These are phyloP conservation scores for Xanthorhoe designata DNA, from an alignment of 2,888 invertebrate species.

Conservation along the genomic window DNA sequence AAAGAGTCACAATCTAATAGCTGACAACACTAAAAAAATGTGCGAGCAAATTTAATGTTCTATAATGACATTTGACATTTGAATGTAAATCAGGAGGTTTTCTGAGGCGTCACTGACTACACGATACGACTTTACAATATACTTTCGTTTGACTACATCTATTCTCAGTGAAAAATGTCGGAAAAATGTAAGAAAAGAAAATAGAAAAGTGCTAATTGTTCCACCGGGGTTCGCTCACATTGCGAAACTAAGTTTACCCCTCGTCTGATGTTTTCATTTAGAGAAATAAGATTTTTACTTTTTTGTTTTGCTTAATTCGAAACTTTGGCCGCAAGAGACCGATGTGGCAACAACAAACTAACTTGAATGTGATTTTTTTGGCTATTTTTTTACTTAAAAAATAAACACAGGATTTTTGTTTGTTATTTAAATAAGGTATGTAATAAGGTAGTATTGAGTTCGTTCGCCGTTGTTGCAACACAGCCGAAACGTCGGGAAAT, in stretches of 20 bases:
- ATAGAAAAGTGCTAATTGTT: slow-evolving; percentile 39
- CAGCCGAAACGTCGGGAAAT: too few relatives aligned
- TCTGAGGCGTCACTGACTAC: too few relatives aligned
- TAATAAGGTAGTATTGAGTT: too few relatives aligned
- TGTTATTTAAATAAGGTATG: too few relatives aligned
- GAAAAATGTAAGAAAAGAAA: slow-evolving; percentile 17
- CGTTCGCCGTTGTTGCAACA: too few relatives aligned
- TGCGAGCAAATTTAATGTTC: too few relatives aligned
- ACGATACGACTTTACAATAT: background rate
- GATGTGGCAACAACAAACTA: slow-evolving; percentile 16
- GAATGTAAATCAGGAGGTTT: too few relatives aligned
- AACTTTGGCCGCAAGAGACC: slow-evolving; percentile 24
- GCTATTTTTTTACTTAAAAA: background rate
- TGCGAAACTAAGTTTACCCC: slow-evolving; percentile 33
- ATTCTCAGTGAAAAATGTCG: background rate
- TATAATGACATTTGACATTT: too few relatives aligned
- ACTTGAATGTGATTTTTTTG: background rate
- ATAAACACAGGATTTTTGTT: too few relatives aligned
- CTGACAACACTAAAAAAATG: too few relatives aligned
- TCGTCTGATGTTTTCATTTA: slow-evolving; percentile 20
- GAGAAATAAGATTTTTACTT: slow-evolving; percentile 29
- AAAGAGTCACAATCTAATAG: too few relatives aligned
- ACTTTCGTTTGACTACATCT: background rate
- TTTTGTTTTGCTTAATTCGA: slow-evolving; percentile 25
- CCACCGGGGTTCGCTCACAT: slow-evolving; percentile 37